These are phyloP conservation scores for Strigamia maritima DNA, from an alignment of 2,888 invertebrate genomes.

Conservation along the genomic window DNA sequence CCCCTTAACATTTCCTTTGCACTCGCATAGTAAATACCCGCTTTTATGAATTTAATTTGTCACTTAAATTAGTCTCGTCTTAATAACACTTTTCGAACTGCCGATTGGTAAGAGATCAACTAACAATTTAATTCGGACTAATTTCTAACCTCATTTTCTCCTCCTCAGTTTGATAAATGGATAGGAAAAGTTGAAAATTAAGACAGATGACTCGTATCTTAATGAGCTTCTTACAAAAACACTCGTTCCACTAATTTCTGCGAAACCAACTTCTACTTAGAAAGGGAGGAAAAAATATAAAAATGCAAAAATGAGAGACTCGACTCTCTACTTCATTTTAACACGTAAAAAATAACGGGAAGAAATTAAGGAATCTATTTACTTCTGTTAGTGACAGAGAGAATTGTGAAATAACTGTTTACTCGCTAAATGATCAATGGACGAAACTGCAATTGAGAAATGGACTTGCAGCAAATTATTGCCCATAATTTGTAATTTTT, in stretches of 20 bases:
- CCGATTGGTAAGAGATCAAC: slow-evolving; percentile 26
- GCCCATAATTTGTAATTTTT: background rate
- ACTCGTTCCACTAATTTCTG: slow-evolving; percentile 4
- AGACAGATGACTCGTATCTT: slow-evolving; percentile 31
- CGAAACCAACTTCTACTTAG: slow-evolving; percentile 10
- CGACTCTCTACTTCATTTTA: background rate
- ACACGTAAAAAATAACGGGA: background rate
- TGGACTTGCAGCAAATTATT: background rate
- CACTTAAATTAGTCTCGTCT: slow-evolving; percentile 18
- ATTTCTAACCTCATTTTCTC: background rate
- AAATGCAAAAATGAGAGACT: background rate
- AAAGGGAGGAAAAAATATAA: background rate
- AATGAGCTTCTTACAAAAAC: slow-evolving; percentile 30
- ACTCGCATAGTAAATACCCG: background rate
- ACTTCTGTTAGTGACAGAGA: background rate
- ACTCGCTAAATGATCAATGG: background rate
- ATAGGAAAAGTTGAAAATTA: slow-evolving; percentile 31
- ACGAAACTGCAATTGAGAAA: background rate
- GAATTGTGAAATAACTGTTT: slow-evolving; percentile 9
- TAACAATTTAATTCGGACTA: slow-evolving; percentile 11
- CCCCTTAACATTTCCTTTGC: background rate
- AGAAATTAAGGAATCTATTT: background rate
- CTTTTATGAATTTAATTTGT: slow-evolving; percentile 32
- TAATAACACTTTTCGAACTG: background rate
- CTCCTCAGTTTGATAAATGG: slow-evolving; percentile 15